Evolutionary conservation across 2,797 vertebrate genomes (phyloP).

Genomic region (Coregonus sp.): DNA sequence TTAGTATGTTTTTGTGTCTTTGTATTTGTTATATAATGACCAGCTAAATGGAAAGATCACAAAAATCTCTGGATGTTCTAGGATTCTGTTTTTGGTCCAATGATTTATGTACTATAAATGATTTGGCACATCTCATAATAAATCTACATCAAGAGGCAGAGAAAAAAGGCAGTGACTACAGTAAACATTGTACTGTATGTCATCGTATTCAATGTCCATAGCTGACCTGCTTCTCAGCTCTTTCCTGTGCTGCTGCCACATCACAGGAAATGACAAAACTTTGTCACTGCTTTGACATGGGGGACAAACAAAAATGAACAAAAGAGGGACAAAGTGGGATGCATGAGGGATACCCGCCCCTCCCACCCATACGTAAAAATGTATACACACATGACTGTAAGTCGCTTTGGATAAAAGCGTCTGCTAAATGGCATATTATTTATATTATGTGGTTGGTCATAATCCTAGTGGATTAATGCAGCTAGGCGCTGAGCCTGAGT

Average conservation of each 20-base stretch:
- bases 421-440: too few species aligned
- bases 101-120: too few species aligned
- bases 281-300: conserved; percentile 7
- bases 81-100: neutral
- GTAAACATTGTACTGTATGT: conserved; percentile 7
- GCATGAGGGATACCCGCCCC: neutral
- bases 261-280: conserved; percentile 15
- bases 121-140: neutral
- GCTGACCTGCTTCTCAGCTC: conserved; percentile 17
- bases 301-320: neutral
- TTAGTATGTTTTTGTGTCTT: conserved; percentile 1
- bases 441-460: neutral
- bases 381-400: too few species aligned
- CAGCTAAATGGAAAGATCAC: neutral
- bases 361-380: neutral
- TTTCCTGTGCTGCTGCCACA: conserved; percentile 18
- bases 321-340: neutral
- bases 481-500: neutral
- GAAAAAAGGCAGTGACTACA: conserved; percentile 8
- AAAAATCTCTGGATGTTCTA: neutral
- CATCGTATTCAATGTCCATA: conserved; percentile 16
- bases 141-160: neutral
- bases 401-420: too few species aligned
- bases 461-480: neutral
- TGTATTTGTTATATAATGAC: neutral